Base-by-base conservation (phyloP, 2,888 invertebrate species). In the Drosophila atripex region DNA sequence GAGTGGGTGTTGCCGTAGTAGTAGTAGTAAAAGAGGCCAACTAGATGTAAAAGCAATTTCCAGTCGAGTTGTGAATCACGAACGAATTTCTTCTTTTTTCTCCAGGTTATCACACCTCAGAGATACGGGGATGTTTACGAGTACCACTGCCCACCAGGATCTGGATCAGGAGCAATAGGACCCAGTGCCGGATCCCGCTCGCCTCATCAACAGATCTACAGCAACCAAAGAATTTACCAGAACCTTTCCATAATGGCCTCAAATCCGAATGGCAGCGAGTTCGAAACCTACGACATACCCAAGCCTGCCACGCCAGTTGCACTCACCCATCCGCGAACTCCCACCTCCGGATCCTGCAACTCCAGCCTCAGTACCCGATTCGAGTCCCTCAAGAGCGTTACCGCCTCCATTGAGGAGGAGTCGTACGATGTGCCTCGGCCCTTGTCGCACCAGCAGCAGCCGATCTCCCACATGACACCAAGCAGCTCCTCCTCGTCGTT, bases 61-160 rank as follows among this genome's bases (percentile, higher is more conserved):
- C n/a, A 35, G 16, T 16, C 2, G 7, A 41, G 39, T 4, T 41
- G 16, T 41, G 11, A 41, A 21, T 43, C 11, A 21, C 3, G 4
- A 18, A 43, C 43, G 12, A 43, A 43, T 21, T 21, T 43, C 11
- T 12, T 21, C 1, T 12, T 4, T 21, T 5, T 12, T 11, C 21
- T 18, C 1, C 16, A 43, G 43, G 43, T 43, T 3, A 43, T 21
- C 73, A 94, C 94, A 64, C 95, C 95, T 38, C 94, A 95, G 90
- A 94, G 94, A 90, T 94, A 94, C 91, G 95, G 95, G 82, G 95
- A 95, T 90, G 94, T 95, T 50, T 95, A 94, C 91, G 91, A 95
- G 73, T 95, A 95, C 91, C 95, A 95, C 90, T 93, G 94, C 89
- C 46, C 64, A 14, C 64, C 53, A 23, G 55, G 55, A 57, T 63